Evolutionary conservation across 2,797 vertebrate species (phyloP).

Genomic region (Tiaroga cobitis): DNA sequence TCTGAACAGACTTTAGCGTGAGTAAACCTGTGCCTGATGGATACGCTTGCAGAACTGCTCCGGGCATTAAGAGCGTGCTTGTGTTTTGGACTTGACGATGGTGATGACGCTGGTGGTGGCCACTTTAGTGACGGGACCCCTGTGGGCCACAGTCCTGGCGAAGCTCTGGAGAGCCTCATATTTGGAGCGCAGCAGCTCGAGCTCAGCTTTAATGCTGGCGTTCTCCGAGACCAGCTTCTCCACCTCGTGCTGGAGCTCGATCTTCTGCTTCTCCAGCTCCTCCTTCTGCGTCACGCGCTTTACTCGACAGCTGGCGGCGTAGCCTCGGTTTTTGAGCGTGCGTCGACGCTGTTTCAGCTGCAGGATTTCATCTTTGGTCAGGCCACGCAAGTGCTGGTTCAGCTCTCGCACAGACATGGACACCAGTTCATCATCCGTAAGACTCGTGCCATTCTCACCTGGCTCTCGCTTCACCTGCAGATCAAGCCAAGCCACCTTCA

Average conservation of each 20-base stretch:
- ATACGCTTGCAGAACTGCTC: slow-evolving; percentile 64
- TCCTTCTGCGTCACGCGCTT: slow-evolving; percentile 98
- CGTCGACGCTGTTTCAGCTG: slow-evolving; percentile 97
- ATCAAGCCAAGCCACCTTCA: no score
- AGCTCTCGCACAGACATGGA: slow-evolving; percentile 98
- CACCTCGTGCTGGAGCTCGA: slow-evolving; percentile 95
- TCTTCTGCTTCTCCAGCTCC: slow-evolving; percentile 98
- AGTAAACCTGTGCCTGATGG: slow-evolving; percentile 70
- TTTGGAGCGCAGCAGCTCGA: slow-evolving; percentile 97
- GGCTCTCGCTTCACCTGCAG: slow-evolving; percentile 97
- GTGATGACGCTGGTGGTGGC: slow-evolving; percentile 99
- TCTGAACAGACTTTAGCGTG: background rate
- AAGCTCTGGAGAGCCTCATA: slow-evolving; percentile 98
- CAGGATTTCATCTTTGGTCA: slow-evolving; percentile 96
- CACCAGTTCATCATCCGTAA: slow-evolving; percentile 98
- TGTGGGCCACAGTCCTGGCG: slow-evolving; percentile 95
- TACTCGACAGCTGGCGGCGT: slow-evolving; percentile 96
- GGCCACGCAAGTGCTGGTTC: slow-evolving; percentile 96
- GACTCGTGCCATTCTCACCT: slow-evolving; percentile 97
- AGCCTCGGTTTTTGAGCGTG: slow-evolving; percentile 97
- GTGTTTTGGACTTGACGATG: slow-evolving; percentile 98
- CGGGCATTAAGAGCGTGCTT: slow-evolving; percentile 90
- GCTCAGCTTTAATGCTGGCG: slow-evolving; percentile 97
- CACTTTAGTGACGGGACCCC: slow-evolving; percentile 90
- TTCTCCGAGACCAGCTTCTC: slow-evolving; percentile 97